phyloP scores from a whole-genome alignment of 2,888 invertebrate species.

The Hyles lineata region DNA sequence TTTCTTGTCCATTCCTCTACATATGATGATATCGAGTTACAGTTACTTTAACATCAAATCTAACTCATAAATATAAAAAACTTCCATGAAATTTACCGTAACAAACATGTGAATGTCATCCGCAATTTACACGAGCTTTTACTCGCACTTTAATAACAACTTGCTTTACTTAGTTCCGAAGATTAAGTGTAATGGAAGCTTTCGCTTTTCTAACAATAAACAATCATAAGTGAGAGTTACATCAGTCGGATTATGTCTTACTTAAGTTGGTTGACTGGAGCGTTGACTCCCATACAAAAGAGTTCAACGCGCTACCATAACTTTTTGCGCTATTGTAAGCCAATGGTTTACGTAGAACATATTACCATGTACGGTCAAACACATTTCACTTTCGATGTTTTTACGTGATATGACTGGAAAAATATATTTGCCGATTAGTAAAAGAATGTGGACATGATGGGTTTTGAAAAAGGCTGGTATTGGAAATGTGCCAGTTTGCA shows the following conservation, averaged over 20 bases:
- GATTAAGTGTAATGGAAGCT: conserved; percentile 19
- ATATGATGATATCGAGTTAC: too few relatives aligned
- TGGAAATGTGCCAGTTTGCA: too few relatives aligned
- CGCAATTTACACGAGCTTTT: neutral
- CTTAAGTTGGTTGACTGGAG: conserved; percentile 6
- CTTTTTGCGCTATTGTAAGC: conserved; percentile 9
- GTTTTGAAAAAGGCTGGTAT: too few relatives aligned
- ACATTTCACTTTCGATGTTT: neutral
- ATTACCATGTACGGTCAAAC: neutral
- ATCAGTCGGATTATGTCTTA: conserved; percentile 7
- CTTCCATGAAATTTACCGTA: neutral
- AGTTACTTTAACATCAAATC: too few relatives aligned
- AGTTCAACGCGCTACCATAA: conserved; percentile 50
- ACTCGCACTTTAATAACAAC: conserved; percentile 1
- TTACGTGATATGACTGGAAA: neutral
- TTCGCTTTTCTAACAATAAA: conserved; percentile 30
- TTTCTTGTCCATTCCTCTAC: too few relatives aligned
- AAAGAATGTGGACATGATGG: too few relatives aligned
- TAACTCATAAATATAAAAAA: too few relatives aligned
- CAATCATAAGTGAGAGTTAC: conserved; percentile 39
- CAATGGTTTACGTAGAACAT: neutral
- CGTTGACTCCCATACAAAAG: conserved; percentile 48
- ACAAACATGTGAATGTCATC: neutral
- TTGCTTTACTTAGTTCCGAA: conserved; percentile 11
- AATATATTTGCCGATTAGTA: neutral